A percentile compares a stretch with the other conserved stretches of the same genome.
Evolutionary conservation across 1,140 invertebrate genomes (phyloP).

Genomic region (Drosophila sechellia): DNA sequence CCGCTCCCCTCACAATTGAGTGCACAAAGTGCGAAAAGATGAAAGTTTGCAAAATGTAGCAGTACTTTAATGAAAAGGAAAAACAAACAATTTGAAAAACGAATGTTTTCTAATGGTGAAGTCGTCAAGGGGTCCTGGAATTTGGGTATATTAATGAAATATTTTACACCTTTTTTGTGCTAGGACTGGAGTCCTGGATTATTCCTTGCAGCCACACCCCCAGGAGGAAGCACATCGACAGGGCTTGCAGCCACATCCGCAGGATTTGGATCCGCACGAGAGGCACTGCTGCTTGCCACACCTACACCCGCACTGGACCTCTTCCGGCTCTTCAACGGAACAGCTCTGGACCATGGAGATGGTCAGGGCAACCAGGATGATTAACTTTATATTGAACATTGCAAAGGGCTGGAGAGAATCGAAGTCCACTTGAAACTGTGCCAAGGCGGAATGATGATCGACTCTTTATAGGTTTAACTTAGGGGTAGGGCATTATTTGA

Average conservation of each 20-base stretch:
- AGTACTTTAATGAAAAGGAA: slow-evolving; percentile 65
- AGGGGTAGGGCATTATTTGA: slow-evolving; percentile 8
- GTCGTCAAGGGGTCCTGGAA: background rate
- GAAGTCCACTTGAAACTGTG: background rate
- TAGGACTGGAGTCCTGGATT: background rate
- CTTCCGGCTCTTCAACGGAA: slow-evolving; percentile 10
- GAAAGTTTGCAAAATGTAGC: slow-evolving; percentile 28
- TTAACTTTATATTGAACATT: slow-evolving; percentile 38
- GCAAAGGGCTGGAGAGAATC: background rate
- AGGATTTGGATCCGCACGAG: slow-evolving; percentile 12
- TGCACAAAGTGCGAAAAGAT: slow-evolving; percentile 59
- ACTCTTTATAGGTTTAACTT: slow-evolving; percentile 14
- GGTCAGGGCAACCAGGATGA: slow-evolving; percentile 31
- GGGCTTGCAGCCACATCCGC: slow-evolving; percentile 22
- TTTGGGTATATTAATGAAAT: background rate
- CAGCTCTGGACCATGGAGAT: slow-evolving; percentile 23
- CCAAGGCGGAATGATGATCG: background rate
- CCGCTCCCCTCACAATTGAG: slow-evolving; percentile 70
- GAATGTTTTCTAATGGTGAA: background rate
- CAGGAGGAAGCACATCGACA: slow-evolving; percentile 1
- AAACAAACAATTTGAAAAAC: slow-evolving; percentile 33
- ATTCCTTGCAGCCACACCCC: slow-evolving; percentile 4
- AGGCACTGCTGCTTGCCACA: slow-evolving; percentile 4
- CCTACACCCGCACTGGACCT: slow-evolving; percentile 4
- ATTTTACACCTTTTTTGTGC: background rate